Conservation (phyloP, 2,113 vertebrate species). For the Puffinus mauretanicus region DNA sequence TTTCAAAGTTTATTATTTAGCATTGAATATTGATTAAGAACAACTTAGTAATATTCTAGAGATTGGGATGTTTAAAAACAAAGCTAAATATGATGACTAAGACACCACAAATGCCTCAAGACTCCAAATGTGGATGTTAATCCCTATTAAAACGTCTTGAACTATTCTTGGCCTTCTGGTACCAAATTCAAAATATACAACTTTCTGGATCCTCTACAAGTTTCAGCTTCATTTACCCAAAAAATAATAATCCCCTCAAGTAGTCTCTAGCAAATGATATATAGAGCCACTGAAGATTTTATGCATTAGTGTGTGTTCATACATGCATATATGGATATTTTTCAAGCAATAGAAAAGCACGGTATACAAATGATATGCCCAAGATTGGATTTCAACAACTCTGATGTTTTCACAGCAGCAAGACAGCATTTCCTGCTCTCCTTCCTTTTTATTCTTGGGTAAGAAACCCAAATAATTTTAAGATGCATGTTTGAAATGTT, state of each 20-base stretch:
- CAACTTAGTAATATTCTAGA: background rate
- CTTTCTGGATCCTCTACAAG: background rate
- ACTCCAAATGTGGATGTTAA: background rate
- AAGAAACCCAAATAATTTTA: background rate
- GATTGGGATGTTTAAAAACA: background rate
- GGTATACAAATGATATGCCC: background rate
- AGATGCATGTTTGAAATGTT: background rate
- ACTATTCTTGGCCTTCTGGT: background rate
- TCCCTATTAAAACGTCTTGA: background rate
- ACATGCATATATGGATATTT: background rate
- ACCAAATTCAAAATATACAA: background rate
- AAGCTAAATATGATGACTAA: background rate
- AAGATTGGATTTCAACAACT: background rate
- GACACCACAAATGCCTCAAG: background rate
- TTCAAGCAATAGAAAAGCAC: background rate
- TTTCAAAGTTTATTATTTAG: background rate
- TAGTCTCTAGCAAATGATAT: background rate
- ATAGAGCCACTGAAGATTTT: background rate
- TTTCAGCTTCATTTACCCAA: background rate
- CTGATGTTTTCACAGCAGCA: background rate
- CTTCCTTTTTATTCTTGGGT: background rate
- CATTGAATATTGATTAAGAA: background rate
- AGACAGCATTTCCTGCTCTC: background rate
- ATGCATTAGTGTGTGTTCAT: background rate
- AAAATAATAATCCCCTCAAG: background rate